phyloP scores from a whole-genome alignment of 2,113 vertebrate species.

The Grammomys surdaster region DNA sequence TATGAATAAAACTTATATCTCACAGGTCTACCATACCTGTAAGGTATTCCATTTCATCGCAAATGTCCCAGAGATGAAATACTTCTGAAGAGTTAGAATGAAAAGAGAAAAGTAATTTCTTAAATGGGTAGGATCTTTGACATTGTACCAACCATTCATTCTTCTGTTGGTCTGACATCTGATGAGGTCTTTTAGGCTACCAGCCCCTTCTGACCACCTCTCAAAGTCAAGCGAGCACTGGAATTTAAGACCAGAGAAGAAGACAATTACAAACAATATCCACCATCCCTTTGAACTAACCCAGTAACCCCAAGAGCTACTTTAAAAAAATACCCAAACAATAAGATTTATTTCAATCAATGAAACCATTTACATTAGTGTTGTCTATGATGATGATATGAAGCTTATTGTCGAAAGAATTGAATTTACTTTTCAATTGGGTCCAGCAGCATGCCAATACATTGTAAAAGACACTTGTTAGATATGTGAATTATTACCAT shows the following conservation, averaged over 20 bases:
- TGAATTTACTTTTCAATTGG: background rate
- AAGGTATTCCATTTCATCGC: background rate
- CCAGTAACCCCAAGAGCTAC: no score
- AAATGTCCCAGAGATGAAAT: background rate
- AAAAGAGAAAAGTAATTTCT: background rate
- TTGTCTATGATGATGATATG: background rate
- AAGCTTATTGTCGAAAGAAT: background rate
- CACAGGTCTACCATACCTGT: background rate
- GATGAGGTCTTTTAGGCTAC: background rate
- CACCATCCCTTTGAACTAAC: background rate
- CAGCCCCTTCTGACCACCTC: background rate
- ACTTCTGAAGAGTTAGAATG: background rate
- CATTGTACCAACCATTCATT: background rate
- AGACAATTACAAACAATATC: background rate
- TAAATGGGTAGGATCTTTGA: background rate
- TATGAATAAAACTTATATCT: background rate
- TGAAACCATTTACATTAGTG: background rate
- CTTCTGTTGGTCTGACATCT: background rate
- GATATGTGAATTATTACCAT: background rate
- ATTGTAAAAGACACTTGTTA: background rate
- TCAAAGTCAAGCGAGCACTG: background rate
- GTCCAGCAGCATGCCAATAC: background rate
- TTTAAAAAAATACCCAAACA: background rate
- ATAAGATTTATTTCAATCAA: background rate
- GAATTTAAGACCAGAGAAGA: background rate